phyloP scores from a whole-genome alignment of 92 coral and sea anemone genomes.

The Parazoanthus darwini region DNA sequence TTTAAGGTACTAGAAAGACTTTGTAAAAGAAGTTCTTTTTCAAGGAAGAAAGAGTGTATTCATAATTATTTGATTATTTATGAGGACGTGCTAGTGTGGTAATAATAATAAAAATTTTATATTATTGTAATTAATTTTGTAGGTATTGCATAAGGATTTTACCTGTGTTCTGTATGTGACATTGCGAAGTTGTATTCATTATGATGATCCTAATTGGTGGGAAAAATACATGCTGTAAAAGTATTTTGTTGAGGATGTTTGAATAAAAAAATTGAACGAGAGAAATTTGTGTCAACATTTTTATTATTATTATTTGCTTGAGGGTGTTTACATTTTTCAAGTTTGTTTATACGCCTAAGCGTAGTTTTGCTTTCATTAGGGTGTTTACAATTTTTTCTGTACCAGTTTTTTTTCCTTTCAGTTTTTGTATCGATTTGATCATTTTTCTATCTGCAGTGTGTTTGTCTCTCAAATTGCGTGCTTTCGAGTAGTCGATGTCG shows the following conservation, averaged over 20 bases:
- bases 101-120: background rate
- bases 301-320: constrained; percentile 2
- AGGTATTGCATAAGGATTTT: constrained; percentile 6
- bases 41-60: constrained; percentile 11
- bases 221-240: constrained; percentile 7
- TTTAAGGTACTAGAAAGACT: constrained; percentile 12
- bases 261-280: background rate
- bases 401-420: no score
- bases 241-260: constrained; percentile 8
- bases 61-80: constrained; percentile 6
- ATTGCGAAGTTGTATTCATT: constrained; percentile 12
- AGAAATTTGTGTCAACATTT: constrained; percentile 5
- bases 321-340: constrained; percentile 11
- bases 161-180: constrained; percentile 13
- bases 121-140: constrained; percentile 6
- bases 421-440: no score
- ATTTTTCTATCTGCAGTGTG: no score
- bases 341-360: background rate
- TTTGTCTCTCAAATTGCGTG: background rate
- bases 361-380: no score
- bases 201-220: background rate
- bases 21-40: background rate
- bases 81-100: constrained; percentile 15
- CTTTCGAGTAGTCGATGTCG: background rate
- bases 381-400: no score